Evolutionary conservation across 1,140 invertebrate genomes (phyloP), one percentile per base, ranked within the genome.

Genomic region (Cheumatopsyche charites): DNA sequence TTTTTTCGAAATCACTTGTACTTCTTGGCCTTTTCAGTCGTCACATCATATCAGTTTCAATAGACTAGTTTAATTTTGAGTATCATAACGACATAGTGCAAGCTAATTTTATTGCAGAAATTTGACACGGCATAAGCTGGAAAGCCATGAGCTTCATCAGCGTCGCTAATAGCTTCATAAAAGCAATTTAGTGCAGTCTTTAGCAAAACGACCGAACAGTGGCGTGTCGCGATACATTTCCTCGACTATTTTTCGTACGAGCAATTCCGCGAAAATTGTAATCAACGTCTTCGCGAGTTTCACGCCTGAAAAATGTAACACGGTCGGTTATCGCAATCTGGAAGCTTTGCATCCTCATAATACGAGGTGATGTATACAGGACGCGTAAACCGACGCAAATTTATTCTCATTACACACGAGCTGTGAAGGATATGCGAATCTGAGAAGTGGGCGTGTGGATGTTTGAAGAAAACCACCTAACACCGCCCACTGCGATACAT

Each of bases 311-410:
- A 52, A 52, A 36, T 36, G 29, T 52, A 52, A 1, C 47, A 6
- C 15, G 9, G 47, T 52, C 47, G 47, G 47, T 17, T 52, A 36
- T 36, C 29, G 29, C 29, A 36, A 9, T 9, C 3, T 17, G 7
- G 47, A 15, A 17, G 47, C 47, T 52, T 52, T 52, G 47, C 47
- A 52, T 17, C 15, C 9, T 15, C 47, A 52, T 15, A 52, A 17
- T 52, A 52, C 19, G 47, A 52, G 47, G 47, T 15, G 47, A 52
- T 19, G 47, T 52, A 52, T 52, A 15, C 55, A n/a, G 55, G 55
- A 19, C 55, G 23, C 55, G n/a, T 58, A 58, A 58, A 58, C 55
- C 55, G 55, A 58, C 55, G 13, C 21, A 58, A 58, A 58, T 58
- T 58, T 58, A 58, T 58, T 58, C 23, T 58, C 55, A 58, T 58